Evolutionary conservation across 2,888 invertebrate genomes (phyloP).

Genomic region (Strigamia transsilvanica): DNA sequence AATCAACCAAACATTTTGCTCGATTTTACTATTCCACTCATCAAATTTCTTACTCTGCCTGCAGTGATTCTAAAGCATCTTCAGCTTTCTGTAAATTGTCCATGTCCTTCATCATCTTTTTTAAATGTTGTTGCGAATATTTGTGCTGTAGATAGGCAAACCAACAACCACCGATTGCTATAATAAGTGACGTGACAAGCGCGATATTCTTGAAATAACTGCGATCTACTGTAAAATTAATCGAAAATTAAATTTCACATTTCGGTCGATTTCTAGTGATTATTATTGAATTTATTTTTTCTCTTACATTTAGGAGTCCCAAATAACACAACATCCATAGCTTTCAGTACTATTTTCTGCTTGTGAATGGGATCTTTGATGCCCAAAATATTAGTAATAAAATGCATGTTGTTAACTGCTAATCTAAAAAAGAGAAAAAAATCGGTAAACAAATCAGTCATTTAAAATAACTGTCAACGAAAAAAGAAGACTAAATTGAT

Average conservation of each 20-base stretch:
- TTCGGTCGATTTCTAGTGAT: background rate
- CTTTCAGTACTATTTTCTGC: conserved; percentile 95
- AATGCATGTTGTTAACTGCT: conserved; percentile 94
- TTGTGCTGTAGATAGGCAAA: conserved; percentile 91
- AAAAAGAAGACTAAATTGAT: background rate
- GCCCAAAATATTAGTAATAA: conserved; percentile 84
- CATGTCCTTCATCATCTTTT: conserved; percentile 93
- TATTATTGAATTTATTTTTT: background rate
- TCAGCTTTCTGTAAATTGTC: conserved; percentile 90
- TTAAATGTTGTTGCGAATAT: conserved; percentile 83
- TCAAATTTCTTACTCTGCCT: conserved; percentile 66
- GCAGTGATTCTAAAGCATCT: conserved; percentile 83
- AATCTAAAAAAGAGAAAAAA: conserved; percentile 71
- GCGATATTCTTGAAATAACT: conserved; percentile 89
- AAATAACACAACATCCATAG: conserved; percentile 98
- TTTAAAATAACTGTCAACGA: background rate
- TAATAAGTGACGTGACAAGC: conserved; percentile 80
- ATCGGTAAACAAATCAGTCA: conserved; percentile 48
- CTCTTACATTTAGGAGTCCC: conserved; percentile 92
- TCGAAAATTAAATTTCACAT: background rate
- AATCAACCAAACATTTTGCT: no score
- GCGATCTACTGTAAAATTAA: conserved; percentile 72
- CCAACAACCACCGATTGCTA: conserved; percentile 89
- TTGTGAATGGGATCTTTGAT: conserved; percentile 98
- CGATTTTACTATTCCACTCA: no score